Base-by-base conservation (phyloP, 1,140 invertebrate species). In the Zophobas atratus region DNA sequence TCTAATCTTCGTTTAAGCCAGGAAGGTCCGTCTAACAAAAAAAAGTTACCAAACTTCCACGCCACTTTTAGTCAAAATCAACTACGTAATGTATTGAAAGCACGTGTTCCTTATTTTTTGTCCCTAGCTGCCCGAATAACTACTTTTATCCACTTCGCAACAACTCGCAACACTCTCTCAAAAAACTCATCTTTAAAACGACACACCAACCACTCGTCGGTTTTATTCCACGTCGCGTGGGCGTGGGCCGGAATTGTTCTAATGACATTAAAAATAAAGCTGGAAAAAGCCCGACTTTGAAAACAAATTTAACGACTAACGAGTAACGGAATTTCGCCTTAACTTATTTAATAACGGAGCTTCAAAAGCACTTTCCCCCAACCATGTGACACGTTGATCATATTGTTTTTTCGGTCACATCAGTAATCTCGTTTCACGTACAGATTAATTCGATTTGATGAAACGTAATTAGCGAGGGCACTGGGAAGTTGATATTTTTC, bases 241-340 rank as follows among this genome's bases (percentile, higher is more conserved):
- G 2, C 49, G n/a, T 51, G 5, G 6, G 60, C 2, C 1, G 8
- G 32, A 57, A 43, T 41, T 60, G 35, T 60, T 60, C 46, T 67
- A 67, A 67, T 67, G 60, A 63, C 43, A 43, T 63, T 63, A 63
- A 41, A 51, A 41, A 41, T 63, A 63, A 41, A 67, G 38, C 60
- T 51, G 6, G 49, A 20, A 20, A 4, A 4, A 4, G 49, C 0
- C 20, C 49, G 6, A 32, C 20, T 57, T 36, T 60, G 5, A 33
- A 46, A 46, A 67, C 60, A 46, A 67, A 41, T 67, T 67, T 43
- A 67, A 67, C 60, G 60, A 43, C 35, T 6, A 63, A 63, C 8
- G 38, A 20, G 3, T 2, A 2, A 60, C 35, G 33, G 6, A 60
- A 36, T 46, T 46, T 46, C 43, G 3, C 8, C 43, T 53, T 53